Evolutionary conservation across 2,113 vertebrate species (phyloP).

Genomic region (Pomatostomus ruficeps): DNA sequence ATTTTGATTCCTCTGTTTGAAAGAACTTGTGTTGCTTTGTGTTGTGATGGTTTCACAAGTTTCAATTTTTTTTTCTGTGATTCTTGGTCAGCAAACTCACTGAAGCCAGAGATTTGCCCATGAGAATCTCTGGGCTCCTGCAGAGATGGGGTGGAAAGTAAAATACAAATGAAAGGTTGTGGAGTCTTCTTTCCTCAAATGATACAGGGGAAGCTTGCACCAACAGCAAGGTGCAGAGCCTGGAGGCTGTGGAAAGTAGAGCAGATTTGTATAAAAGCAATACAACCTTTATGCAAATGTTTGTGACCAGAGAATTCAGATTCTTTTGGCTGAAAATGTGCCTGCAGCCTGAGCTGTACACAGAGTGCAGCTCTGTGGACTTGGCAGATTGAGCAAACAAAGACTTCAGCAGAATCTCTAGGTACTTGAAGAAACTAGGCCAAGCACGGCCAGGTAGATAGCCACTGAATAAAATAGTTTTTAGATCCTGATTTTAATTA

Average conservation of each 20-base stretch:
- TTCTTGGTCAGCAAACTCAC: not conserved
- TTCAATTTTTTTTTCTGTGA: not conserved
- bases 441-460: conserved; percentile 26
- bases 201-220: not conserved
- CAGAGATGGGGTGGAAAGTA: not conserved
- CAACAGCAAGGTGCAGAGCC: not conserved
- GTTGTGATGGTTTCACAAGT: not conserved
- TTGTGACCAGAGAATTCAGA: not conserved
- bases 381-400: not conserved
- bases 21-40: not conserved
- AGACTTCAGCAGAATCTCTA: conserved; percentile 24
- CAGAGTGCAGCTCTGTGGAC: not conserved
- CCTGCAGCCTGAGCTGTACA: not conserved
- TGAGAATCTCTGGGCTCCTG: not conserved
- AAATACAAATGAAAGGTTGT: not conserved
- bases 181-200: not conserved
- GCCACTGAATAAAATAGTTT: conserved; percentile 26
- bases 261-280: not conserved
- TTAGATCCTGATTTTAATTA: conserved; percentile 53
- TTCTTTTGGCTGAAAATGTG: not conserved
- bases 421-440: conserved; percentile 24
- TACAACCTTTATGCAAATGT: not conserved
- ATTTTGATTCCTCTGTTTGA: not conserved
- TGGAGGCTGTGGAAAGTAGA: not conserved
- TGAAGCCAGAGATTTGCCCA: not conserved